A percentile compares a stretch with the other conserved stretches of the same genome.
Conservation (phyloP, 2,888 invertebrate species). For the Epistrophe grossulariae region DNA sequence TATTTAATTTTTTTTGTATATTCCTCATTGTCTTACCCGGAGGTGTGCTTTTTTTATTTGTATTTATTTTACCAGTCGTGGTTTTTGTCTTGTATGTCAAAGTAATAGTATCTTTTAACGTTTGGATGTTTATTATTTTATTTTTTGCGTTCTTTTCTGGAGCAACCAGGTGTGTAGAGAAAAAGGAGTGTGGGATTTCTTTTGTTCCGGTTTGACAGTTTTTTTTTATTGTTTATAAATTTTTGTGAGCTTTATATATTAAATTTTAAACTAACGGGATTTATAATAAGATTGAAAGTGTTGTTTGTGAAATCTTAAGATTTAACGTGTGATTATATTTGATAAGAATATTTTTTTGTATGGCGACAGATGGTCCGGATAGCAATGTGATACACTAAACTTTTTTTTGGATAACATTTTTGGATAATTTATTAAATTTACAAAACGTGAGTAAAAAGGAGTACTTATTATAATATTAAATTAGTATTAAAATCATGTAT, state of each 20-base stretch:
- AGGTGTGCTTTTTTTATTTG: slow-evolving; percentile 33
- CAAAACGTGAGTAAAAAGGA: slow-evolving; percentile 45
- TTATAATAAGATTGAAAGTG: slow-evolving; percentile 40
- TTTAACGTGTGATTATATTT: background rate
- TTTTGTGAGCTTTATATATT: slow-evolving; percentile 21
- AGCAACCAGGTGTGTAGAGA: slow-evolving; percentile 55
- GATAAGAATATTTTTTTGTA: slow-evolving; percentile 8
- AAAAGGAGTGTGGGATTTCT: slow-evolving; percentile 60
- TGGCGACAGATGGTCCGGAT: slow-evolving; percentile 34
- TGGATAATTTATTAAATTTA: slow-evolving; percentile 61
- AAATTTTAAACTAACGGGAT: slow-evolving; percentile 25
- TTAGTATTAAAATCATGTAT: background rate
- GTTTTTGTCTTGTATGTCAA: slow-evolving; percentile 41
- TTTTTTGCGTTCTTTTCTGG: slow-evolving; percentile 57
- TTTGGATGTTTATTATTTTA: slow-evolving; percentile 45
- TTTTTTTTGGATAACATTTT: slow-evolving; percentile 67
- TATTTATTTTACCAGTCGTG: slow-evolving; percentile 51
- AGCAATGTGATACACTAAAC: slow-evolving; percentile 66
- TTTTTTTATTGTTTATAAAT: background rate
- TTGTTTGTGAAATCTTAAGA: slow-evolving; percentile 37
- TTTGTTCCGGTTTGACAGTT: slow-evolving; percentile 33
- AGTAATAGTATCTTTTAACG: slow-evolving; percentile 47
- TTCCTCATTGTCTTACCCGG: slow-evolving; percentile 62
- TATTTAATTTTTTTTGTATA: slow-evolving; percentile 5
- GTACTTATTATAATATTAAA: no score